These are phyloP conservation scores for Cryptotermes secundus DNA, from an alignment of 1,140 invertebrate species.

Conservation along the genomic window DNA sequence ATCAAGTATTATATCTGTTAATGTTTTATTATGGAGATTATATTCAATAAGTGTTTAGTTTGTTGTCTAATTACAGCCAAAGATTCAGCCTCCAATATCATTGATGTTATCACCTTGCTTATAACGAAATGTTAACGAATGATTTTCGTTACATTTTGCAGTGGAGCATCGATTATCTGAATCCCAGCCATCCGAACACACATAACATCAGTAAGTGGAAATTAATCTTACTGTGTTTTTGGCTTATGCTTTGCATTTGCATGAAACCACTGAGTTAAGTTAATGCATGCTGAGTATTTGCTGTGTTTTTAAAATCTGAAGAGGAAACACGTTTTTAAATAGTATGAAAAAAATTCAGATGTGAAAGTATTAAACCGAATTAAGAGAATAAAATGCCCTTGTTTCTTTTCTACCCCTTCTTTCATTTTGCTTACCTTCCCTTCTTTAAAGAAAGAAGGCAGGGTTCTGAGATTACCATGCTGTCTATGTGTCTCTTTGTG, in stretches of 20 bases:
- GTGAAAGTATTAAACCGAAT: too few relatives aligned
- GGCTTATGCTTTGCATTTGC: neutral
- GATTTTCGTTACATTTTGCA: constrained; percentile 26
- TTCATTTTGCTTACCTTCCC: too few relatives aligned
- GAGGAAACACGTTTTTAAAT: too few relatives aligned
- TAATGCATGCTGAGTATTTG: neutral
- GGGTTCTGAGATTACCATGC: too few relatives aligned
- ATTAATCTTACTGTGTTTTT: constrained; percentile 8
- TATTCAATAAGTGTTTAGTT: neutral
- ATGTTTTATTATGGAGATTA: too few relatives aligned
- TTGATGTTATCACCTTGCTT: neutral
- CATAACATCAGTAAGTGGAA: constrained; percentile 32
- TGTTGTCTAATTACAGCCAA: neutral
- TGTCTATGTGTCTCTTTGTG: too few relatives aligned
- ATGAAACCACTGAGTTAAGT: neutral
- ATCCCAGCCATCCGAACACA: constrained; percentile 29
- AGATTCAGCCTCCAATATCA: neutral
- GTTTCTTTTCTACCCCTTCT: too few relatives aligned
- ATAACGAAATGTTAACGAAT: neutral
- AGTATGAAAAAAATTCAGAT: too few relatives aligned
- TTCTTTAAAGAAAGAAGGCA: too few relatives aligned
- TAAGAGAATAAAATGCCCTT: too few relatives aligned
- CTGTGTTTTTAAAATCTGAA: neutral
- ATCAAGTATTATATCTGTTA: too few relatives aligned
- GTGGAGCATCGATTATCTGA: constrained; percentile 34